phyloP scores from a whole-genome alignment of 2,888 invertebrate genomes.

The Lamellibrachia satsuma region DNA sequence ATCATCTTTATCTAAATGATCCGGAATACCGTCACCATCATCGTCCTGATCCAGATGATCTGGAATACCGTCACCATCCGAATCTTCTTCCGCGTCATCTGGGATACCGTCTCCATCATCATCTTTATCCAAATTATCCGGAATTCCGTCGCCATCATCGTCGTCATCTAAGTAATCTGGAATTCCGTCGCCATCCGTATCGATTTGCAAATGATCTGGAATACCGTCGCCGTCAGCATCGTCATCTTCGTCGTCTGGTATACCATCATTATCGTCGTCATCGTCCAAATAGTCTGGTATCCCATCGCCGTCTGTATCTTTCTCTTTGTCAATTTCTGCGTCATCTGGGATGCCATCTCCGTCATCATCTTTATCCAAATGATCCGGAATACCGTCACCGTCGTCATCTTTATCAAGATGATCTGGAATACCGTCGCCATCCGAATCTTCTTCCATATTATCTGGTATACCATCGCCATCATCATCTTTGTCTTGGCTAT shows the following conservation, averaged over 20 bases:
- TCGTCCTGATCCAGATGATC: constrained; percentile 33
- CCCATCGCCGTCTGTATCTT: constrained; percentile 45
- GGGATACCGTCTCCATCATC: no score
- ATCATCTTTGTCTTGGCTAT: constrained; percentile 25
- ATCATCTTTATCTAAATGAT: constrained; percentile 50
- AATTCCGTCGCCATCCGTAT: constrained; percentile 39
- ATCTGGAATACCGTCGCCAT: constrained; percentile 35
- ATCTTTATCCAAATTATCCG: constrained; percentile 38
- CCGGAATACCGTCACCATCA: constrained; percentile 55
- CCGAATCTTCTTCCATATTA: constrained; percentile 23
- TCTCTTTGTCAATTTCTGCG: neutral
- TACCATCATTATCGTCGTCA: neutral
- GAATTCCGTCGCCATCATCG: constrained; percentile 44
- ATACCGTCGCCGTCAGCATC: constrained; percentile 39
- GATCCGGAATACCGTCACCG: constrained; percentile 25
- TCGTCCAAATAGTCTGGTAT: constrained; percentile 30
- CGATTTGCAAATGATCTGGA: constrained; percentile 29
- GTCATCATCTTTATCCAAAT: constrained; percentile 45
- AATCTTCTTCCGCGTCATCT: constrained; percentile 37
- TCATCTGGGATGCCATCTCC: constrained; percentile 37
- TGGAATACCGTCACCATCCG: constrained; percentile 26
- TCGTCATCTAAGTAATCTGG: constrained; percentile 30
- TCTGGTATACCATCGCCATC: constrained; percentile 28
- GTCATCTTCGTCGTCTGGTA: neutral
- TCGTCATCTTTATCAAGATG: constrained; percentile 26